Percentiles rank a stretch among this genome's conserved stretches.
These are phyloP conservation scores for Empis livida DNA, from an alignment of 2,888 invertebrate species.

Conservation along the genomic window DNA sequence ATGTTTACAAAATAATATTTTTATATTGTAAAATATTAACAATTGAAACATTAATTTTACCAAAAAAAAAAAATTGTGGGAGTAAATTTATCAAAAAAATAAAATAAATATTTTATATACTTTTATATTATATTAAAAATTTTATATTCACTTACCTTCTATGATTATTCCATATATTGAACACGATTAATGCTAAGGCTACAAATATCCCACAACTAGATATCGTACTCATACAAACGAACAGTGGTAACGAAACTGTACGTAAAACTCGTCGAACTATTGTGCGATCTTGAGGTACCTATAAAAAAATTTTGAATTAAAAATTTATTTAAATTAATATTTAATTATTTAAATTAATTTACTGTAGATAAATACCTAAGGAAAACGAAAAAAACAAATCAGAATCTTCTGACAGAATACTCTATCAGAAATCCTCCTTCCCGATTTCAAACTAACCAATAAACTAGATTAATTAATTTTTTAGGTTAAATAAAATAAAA, in stretches of 20 bases:
- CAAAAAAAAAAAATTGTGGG: too few species aligned
- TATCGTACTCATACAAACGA: constrained; percentile 85
- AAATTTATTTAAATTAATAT: background rate
- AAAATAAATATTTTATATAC: background rate
- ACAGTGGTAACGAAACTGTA: constrained; percentile 78
- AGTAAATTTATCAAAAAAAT: background rate
- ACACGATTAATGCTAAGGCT: constrained; percentile 74
- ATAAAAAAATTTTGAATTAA: constrained; percentile 29
- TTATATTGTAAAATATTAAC: too few species aligned
- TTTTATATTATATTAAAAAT: background rate
- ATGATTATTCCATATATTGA: constrained; percentile 85
- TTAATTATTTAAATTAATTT: background rate
- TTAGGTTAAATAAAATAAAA: too few species aligned
- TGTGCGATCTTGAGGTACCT: constrained; percentile 90
- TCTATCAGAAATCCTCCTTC: too few species aligned
- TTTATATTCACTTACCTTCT: constrained; percentile 56
- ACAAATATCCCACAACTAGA: constrained; percentile 79
- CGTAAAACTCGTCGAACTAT: constrained; percentile 74
- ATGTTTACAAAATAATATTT: too few species aligned
- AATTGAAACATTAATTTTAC: too few species aligned
- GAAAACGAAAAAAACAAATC: too few species aligned
- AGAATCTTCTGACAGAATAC: too few species aligned
- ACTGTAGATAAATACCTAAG: too few species aligned
- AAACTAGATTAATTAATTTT: too few species aligned
- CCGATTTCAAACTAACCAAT: too few species aligned